phyloP scores from a whole-genome alignment of 2,113 vertebrate species.

The Engystomops pustulosus region DNA sequence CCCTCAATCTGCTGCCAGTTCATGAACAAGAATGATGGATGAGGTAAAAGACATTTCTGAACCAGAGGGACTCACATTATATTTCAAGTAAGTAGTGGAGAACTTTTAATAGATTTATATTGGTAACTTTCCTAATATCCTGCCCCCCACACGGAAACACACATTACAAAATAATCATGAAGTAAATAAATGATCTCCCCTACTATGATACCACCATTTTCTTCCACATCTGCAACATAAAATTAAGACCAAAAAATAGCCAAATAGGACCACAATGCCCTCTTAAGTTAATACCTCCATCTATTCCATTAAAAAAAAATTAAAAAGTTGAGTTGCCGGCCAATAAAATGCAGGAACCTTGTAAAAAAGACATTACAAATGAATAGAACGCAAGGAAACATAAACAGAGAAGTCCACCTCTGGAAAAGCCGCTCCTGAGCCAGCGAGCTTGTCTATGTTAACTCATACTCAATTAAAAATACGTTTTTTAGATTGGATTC shows the following conservation, averaged over 20 bases:
- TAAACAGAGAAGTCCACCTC: slow-evolving; percentile 46
- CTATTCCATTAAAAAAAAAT: slow-evolving; percentile 19
- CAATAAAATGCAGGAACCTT: slow-evolving; percentile 42
- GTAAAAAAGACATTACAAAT: slow-evolving; percentile 52
- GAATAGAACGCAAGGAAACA: slow-evolving; percentile 39
- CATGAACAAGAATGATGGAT: too few species aligned
- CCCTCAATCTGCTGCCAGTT: too few species aligned
- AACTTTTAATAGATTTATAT: too few species aligned
- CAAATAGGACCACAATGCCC: neutral
- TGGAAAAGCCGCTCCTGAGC: slow-evolving; percentile 34
- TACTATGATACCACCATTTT: neutral
- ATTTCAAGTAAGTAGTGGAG: too few species aligned
- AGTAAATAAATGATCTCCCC: too few species aligned
- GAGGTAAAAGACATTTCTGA: too few species aligned
- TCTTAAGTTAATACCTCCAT: slow-evolving; percentile 31
- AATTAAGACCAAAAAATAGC: neutral
- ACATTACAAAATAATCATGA: too few species aligned
- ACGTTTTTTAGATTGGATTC: slow-evolving; percentile 47
- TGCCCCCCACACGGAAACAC: too few species aligned
- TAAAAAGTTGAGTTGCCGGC: neutral
- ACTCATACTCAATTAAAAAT: slow-evolving; percentile 46
- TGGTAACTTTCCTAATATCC: too few species aligned
- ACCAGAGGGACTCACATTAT: too few species aligned
- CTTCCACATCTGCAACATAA: neutral
- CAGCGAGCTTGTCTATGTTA: slow-evolving; percentile 31